A percentile compares a stretch with the other conserved stretches of the same genome.
Conservation (phyloP, 2,113 vertebrate genomes). For the Hippopotamus amphibius region DNA sequence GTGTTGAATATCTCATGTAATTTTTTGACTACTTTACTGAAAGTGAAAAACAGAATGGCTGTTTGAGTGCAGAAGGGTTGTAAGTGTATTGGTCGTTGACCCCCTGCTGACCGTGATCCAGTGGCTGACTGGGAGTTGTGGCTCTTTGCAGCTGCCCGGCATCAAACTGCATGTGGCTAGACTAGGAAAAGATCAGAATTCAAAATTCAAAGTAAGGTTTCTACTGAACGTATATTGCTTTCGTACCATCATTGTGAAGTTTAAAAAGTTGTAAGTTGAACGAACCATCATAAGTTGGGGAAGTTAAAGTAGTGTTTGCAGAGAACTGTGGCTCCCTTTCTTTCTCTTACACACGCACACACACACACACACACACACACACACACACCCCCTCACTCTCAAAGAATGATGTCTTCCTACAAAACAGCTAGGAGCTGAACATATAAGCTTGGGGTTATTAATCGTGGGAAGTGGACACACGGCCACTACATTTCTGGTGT, state of each 20-base stretch:
- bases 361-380: background rate
- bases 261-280: background rate
- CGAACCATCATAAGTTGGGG: background rate
- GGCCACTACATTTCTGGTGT: background rate
- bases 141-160: background rate
- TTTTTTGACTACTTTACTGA: background rate
- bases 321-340: background rate
- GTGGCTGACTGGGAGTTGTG: background rate
- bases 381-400: background rate
- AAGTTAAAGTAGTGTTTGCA: slow-evolving; percentile 10
- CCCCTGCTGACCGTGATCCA: background rate
- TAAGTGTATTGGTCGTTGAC: background rate
- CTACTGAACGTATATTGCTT: background rate
- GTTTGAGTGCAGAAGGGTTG: background rate
- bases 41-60: background rate
- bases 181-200: background rate
- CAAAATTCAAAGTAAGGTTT: background rate
- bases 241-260: background rate
- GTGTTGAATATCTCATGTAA: background rate
- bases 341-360: background rate
- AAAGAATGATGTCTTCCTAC: background rate
- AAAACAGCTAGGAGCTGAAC: background rate
- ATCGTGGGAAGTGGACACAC: background rate
- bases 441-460: background rate
- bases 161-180: background rate